phyloP scores from a whole-genome alignment of 1,140 invertebrate species.

The Parapsyche elsis region DNA sequence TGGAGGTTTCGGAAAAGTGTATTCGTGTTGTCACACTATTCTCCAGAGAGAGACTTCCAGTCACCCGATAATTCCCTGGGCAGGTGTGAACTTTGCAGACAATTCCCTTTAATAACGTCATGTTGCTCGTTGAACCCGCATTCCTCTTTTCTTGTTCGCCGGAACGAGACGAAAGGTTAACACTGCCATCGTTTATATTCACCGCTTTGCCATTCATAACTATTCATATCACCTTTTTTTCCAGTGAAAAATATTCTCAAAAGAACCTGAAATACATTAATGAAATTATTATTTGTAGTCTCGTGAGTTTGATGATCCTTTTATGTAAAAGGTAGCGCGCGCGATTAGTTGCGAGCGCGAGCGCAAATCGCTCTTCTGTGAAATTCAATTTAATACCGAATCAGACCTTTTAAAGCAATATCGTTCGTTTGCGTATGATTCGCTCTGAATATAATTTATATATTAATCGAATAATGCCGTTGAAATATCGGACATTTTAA shows the following conservation, averaged over 20 bases:
- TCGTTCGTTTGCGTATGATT: no score
- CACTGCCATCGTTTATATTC: neutral
- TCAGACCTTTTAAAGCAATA: no score
- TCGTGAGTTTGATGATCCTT: no score
- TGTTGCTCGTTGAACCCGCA: slow-evolving; percentile 24
- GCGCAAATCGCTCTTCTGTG: no score
- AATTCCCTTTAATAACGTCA: slow-evolving; percentile 49
- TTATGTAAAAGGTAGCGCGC: no score
- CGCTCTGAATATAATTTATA: neutral
- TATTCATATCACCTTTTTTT: neutral
- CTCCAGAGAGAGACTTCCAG: neutral
- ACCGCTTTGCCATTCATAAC: neutral
- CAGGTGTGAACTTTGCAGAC: slow-evolving; percentile 45
- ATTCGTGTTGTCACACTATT: neutral
- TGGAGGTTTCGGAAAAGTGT: neutral
- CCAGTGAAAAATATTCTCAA: neutral
- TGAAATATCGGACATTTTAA: neutral
- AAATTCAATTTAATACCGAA: no score
- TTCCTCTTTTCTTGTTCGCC: slow-evolving; percentile 2
- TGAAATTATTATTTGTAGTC: no score
- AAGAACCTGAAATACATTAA: no score
- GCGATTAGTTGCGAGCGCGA: no score
- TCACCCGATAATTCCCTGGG: slow-evolving; percentile 2
- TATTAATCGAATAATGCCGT: neutral
- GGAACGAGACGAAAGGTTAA: slow-evolving; percentile 6